Base-by-base conservation (phyloP, 2,888 invertebrate species). In the Drosophila antonietae region DNA sequence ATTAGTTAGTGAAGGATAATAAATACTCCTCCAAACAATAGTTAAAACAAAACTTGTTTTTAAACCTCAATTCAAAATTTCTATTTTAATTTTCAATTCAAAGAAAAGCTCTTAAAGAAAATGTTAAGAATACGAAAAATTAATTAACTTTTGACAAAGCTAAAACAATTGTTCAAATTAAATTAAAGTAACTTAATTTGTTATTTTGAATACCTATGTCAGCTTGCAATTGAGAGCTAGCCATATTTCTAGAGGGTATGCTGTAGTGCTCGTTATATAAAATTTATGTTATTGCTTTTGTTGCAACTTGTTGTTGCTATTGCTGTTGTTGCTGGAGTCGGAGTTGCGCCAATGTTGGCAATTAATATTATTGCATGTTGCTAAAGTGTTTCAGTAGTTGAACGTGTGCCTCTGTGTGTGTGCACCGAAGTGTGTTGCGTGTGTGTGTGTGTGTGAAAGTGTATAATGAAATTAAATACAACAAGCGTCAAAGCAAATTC, bases 351-450 rank as follows among this genome's bases (percentile, higher is more conserved):
- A 83, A 88, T 88, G 87, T 75, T 81, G 80, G 89, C 89, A 85
- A 85, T 85, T 85, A 85, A 88, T 85, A 85, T 85, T 85, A 86
- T 86, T 86, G 86, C 86, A 89, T 89, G 84, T 82, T 71, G 73
- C 72, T 62, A 67, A 70, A 67, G 62, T 63, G 70, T 77, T 61
- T 65, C 8, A 44, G 47, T 47, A 39, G 68, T 52, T 72, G 47
- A 55, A 41, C 53, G 39, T 52, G 49, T 68, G 66, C 57, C 65
- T 52, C 56, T 57, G 60, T 65, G 39, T 61, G 61, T 59, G 49
- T 67, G 53, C 63, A 46, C 15, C 23, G 15, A 23, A 15, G 61
- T 56, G 52, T 70, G 56, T 46, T 59, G 49, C 67, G 56, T 49
- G 52, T 49, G 61, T 59, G 49, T 59, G 49, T 70, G 56, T 55